phyloP scores from a whole-genome alignment of 2,797 vertebrate genomes.

The Trichosurus vulpecula region DNA sequence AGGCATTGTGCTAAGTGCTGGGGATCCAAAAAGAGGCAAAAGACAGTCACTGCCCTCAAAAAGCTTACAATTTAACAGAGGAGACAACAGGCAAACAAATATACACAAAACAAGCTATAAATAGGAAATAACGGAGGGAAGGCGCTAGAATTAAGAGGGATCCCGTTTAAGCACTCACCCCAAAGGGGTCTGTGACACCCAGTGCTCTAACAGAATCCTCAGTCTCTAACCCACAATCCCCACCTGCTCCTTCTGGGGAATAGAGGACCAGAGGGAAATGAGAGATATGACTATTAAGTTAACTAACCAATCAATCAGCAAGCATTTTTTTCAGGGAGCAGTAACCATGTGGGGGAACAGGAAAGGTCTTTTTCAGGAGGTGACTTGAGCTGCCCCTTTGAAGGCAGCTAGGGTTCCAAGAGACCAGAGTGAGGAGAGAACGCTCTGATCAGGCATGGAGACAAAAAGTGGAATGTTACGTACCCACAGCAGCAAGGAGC shows the following conservation, averaged over 20 bases:
- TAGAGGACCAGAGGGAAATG: neutral
- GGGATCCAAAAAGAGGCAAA: neutral
- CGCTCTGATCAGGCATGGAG: neutral
- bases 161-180: neutral
- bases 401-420: neutral
- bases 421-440: neutral
- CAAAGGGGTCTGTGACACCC: neutral
- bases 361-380: neutral
- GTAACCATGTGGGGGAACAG: neutral
- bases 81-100: neutral
- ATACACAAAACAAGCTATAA: neutral
- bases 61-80: neutral
- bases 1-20: neutral
- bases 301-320: neutral
- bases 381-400: slow-evolving; percentile 6
- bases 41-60: neutral
- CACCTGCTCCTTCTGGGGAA: neutral
- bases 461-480: neutral
- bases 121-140: neutral
- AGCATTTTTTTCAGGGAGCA: neutral
- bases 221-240: neutral
- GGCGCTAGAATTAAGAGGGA: neutral
- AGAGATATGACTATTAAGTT: neutral
- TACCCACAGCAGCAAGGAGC: neutral
- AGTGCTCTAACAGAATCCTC: neutral